Base-by-base conservation (phyloP, 2,113 vertebrate genomes). In the Gadus macrocephalus region DNA sequence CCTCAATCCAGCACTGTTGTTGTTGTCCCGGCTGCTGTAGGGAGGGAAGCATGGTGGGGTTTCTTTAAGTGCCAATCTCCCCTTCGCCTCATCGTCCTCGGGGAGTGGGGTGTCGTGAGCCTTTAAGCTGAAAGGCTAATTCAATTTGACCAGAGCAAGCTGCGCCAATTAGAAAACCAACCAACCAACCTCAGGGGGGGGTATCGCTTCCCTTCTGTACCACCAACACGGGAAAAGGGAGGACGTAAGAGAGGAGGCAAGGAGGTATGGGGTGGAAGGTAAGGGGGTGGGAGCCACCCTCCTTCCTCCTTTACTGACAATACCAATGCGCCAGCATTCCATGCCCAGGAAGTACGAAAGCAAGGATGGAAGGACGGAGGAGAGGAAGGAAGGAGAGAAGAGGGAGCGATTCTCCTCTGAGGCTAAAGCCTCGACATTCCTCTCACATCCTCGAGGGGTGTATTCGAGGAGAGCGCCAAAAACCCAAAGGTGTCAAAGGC, bases 151-250 rank as follows among this genome's bases (percentile, higher is more conserved):
- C 78, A 66, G 71, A 71, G 69, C 68, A 76, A 84, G 80, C 83
- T 78, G 83, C 79, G 78, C 70, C 77, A 85, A 86, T 88, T 89
- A 83, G 74, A 82, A 79, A 27, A 64, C 74, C 78, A 69, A 83
- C 76, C 72, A 82, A 73, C 65, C 78, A 80, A 81, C 69, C 55
- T 17, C 42, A 4, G 31, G 31, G 31, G 31, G 31, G 8, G 42
- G 42, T 69, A 65, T 72, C 82, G 80, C 79, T 81, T 77, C 42
- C 42, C 42, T 60, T 70, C 74, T 87, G 77, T 79, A 83, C 66
- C 62, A 81, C 74, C 83, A 82, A 85, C 77, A 74, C 31, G 31
- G 28, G 31, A 35, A 35, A 35, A 35, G 31, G 31, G 4, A 35
- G 31, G 31, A 35, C 31, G 31, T 4, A 35, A 35, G 31, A 35